These are phyloP conservation scores for Poecilia latipinna DNA, from an alignment of 2,113 vertebrate genomes.

Conservation along the genomic window DNA sequence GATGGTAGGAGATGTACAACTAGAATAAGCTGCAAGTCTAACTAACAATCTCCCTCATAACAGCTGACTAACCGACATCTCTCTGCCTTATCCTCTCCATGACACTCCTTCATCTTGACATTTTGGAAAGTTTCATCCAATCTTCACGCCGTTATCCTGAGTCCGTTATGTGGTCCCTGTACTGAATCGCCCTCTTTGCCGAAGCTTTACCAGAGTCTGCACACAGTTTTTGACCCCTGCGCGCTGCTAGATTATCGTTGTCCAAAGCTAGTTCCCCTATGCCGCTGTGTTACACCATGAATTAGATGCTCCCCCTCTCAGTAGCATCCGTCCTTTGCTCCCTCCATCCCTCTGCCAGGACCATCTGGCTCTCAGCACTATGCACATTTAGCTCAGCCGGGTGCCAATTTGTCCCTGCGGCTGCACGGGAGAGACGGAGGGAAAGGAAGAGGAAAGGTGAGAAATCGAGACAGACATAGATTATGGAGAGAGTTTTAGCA, in stretches of 20 bases:
- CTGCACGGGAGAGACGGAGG: slow-evolving; percentile 39
- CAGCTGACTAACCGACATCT: slow-evolving; percentile 17
- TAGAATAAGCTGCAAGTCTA: slow-evolving; percentile 18
- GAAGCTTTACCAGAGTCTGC: slow-evolving; percentile 20
- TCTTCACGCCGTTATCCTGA: slow-evolving; percentile 10
- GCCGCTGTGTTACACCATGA: slow-evolving; percentile 41
- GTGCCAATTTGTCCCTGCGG: slow-evolving; percentile 73
- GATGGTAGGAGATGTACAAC: slow-evolving; percentile 4
- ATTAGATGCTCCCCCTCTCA: slow-evolving; percentile 49
- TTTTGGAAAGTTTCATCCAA: slow-evolving; percentile 9
- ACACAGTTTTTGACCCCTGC: slow-evolving; percentile 54
- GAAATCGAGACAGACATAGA: slow-evolving; percentile 24
- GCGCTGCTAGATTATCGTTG: slow-evolving; percentile 67
- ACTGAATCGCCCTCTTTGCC: slow-evolving; percentile 17
- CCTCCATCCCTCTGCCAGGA: slow-evolving; percentile 60
- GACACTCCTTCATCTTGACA: slow-evolving; percentile 22
- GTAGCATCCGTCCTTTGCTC: slow-evolving; percentile 58
- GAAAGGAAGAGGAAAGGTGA: slow-evolving; percentile 42
- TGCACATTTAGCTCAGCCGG: slow-evolving; percentile 74
- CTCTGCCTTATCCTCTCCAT: slow-evolving; percentile 19
- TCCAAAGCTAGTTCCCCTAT: slow-evolving; percentile 56
- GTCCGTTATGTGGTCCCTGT: slow-evolving; percentile 10
- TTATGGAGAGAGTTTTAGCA: slow-evolving; percentile 39
- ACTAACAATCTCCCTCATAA: slow-evolving; percentile 30
- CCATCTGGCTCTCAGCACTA: slow-evolving; percentile 77